phyloP scores from a whole-genome alignment of 2,113 vertebrate species.

The Burhinus bistriatus region DNA sequence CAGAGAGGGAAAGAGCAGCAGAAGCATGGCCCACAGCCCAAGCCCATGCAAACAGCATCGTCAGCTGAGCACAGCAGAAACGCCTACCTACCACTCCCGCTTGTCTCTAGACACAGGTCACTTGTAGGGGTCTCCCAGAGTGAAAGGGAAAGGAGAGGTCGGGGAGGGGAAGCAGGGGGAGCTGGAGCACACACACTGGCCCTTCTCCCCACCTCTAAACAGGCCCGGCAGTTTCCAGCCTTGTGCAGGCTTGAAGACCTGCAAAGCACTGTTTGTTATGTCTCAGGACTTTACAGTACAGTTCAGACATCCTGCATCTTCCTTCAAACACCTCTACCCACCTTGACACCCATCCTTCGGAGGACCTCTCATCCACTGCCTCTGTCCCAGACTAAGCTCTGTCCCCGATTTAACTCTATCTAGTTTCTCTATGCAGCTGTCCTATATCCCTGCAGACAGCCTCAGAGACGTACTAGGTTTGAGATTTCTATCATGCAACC shows the following conservation, averaged over 20 bases:
- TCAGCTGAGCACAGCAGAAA: conserved; percentile 18
- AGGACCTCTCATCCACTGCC: not conserved
- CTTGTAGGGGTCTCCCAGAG: conserved; percentile 21
- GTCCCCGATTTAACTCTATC: not conserved
- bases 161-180: not conserved
- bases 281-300: not conserved
- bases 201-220: not conserved
- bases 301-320: not conserved
- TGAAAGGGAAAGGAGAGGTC: not conserved
- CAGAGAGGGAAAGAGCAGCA: not conserved
- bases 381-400: not conserved
- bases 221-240: not conserved
- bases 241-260: not conserved
- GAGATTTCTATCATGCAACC: not conserved
- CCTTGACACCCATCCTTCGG: not conserved
- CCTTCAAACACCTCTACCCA: not conserved
- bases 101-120: conserved; percentile 33
- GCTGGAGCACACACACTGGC: not conserved
- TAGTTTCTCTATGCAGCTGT: not conserved
- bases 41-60: not conserved
- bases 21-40: not conserved
- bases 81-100: not conserved
- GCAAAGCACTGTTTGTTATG: not conserved
- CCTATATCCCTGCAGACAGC: not conserved
- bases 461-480: not conserved